A percentile compares a stretch with the other conserved stretches of the same genome.
These are phyloP conservation scores for Cydia fagiglandana DNA, from an alignment of 1,140 invertebrate genomes.

Conservation along the genomic window DNA sequence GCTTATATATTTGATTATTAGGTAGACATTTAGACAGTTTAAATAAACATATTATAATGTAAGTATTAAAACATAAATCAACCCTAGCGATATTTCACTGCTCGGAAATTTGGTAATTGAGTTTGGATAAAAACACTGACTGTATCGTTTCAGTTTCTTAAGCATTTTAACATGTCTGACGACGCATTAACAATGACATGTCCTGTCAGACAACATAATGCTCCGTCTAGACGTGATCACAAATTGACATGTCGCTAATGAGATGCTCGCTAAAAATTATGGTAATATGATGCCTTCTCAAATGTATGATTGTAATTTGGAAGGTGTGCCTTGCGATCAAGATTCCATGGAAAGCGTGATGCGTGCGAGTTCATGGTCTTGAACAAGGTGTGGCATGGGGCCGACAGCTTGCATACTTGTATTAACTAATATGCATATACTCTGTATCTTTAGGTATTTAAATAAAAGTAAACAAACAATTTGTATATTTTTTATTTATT, in stretches of 20 bases:
- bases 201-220: not conserved
- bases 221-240: not conserved
- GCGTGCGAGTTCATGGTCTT: constrained; percentile 1
- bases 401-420: not conserved
- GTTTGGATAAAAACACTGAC: not conserved
- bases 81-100: too few species aligned
- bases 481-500: too few species aligned
- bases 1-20: too few species aligned
- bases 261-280: constrained; percentile 5
- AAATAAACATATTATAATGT: too few species aligned
- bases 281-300: not conserved
- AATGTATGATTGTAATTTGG: not conserved
- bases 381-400: not conserved
- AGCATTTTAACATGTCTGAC: not conserved
- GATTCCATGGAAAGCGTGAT: not conserved
- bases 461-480: too few species aligned
- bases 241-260: constrained; percentile 7
- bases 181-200: not conserved
- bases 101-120: too few species aligned
- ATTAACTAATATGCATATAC: not conserved
- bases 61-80: too few species aligned
- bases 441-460: too few species aligned
- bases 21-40: too few species aligned
- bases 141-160: not conserved
- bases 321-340: not conserved